Conservation (phyloP, 2,888 invertebrate genomes). For the Elegia similella region DNA sequence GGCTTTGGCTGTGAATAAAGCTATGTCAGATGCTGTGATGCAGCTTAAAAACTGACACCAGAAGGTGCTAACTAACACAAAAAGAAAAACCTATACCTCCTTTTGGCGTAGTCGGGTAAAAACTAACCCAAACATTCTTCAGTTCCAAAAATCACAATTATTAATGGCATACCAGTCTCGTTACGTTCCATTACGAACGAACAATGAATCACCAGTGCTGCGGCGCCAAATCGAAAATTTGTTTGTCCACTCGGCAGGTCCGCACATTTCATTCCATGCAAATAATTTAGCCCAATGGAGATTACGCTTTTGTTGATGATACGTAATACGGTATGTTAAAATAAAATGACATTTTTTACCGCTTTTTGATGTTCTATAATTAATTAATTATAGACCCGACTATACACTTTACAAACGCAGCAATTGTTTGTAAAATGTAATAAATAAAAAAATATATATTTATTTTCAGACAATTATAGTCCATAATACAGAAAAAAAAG, state of each 20-base stretch:
- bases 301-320: conserved; percentile 3
- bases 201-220: conserved; percentile 7
- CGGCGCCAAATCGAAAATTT: conserved; percentile 11
- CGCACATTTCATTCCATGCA: conserved; percentile 13
- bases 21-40: no score
- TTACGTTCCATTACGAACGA: not conserved
- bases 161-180: conserved; percentile 3
- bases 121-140: not conserved
- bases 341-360: not conserved
- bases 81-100: not conserved
- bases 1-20: no score
- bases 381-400: no score
- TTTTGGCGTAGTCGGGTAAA: not conserved
- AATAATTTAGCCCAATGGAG: conserved; percentile 1
- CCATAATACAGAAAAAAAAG: no score
- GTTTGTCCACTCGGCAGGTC: conserved; percentile 13
- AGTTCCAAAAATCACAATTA: not conserved
- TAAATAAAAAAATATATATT: no score
- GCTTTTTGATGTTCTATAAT: no score
- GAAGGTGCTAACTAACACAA: no score
- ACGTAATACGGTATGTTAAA: not conserved
- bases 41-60: no score
- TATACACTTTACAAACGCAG: no score
- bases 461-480: no score
- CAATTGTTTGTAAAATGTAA: no score